These are phyloP conservation scores for Rhamnusium bicolor DNA, from an alignment of 2,888 invertebrate species.

Conservation along the genomic window DNA sequence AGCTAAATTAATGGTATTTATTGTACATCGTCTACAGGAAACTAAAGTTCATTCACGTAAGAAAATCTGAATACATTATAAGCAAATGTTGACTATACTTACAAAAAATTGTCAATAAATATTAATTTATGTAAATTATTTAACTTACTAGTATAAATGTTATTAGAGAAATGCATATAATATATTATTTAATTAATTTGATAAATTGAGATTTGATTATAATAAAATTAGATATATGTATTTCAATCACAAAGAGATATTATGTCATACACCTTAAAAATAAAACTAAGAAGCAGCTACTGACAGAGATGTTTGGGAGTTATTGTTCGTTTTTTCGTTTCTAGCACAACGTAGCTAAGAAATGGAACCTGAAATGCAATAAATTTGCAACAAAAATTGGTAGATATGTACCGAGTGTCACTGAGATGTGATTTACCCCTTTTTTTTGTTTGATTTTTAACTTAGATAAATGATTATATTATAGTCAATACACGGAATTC, in stretches of 20 bases:
- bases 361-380: too few species aligned
- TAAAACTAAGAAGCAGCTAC: background rate
- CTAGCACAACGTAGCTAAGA: too few species aligned
- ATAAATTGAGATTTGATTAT: background rate
- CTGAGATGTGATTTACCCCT: too few species aligned
- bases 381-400: too few species aligned
- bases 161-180: background rate
- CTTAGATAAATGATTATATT: too few species aligned
- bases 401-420: too few species aligned
- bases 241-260: background rate
- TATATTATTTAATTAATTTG: background rate
- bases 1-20: slow-evolving; percentile 24
- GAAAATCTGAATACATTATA: slow-evolving; percentile 14
- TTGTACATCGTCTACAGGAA: slow-evolving; percentile 30
- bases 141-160: background rate
- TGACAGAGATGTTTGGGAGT: too few species aligned
- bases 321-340: too few species aligned
- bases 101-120: slow-evolving; percentile 21
- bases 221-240: background rate
- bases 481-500: too few species aligned
- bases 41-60: slow-evolving; percentile 23
- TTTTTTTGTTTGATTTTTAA: too few species aligned
- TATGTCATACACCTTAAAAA: background rate
- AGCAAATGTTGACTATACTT: slow-evolving; percentile 6
- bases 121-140: slow-evolving; percentile 27